phyloP scores from a whole-genome alignment of 2,888 invertebrate genomes.

The Lasiommata megera region DNA sequence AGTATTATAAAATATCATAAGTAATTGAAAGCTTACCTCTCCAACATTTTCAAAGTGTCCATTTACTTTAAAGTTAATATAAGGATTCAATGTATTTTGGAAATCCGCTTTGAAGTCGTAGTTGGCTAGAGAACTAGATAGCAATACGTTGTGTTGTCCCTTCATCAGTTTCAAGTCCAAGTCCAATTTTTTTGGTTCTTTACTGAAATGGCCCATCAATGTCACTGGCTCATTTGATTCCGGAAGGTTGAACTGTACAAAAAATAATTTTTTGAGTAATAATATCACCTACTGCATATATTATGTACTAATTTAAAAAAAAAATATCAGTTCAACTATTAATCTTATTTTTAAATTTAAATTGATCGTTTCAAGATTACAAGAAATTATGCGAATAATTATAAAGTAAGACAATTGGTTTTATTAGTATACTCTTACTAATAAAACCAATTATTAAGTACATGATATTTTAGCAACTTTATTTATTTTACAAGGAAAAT shows the following conservation, averaged over 20 bases:
- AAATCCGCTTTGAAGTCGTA: slow-evolving; percentile 73
- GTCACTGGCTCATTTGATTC: slow-evolving; percentile 57
- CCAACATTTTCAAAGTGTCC: slow-evolving; percentile 73
- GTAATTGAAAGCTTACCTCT: slow-evolving; percentile 49
- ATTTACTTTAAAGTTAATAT: slow-evolving; percentile 81
- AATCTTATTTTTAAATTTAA: too few relatives aligned
- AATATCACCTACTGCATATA: too few relatives aligned
- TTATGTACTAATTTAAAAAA: too few relatives aligned
- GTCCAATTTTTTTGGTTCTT: slow-evolving; percentile 56
- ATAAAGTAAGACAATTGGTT: too few relatives aligned
- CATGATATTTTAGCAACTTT: too few relatives aligned
- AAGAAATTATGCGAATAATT: too few relatives aligned
- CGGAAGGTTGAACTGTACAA: slow-evolving; percentile 47
- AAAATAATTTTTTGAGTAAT: neutral
- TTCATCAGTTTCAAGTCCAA: slow-evolving; percentile 75
- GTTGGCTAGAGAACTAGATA: slow-evolving; percentile 67
- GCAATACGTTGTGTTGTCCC: slow-evolving; percentile 73
- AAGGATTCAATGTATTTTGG: slow-evolving; percentile 82
- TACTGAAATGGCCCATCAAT: slow-evolving; percentile 76
- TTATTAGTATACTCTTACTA: too few relatives aligned
- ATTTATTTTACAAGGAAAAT: too few relatives aligned
- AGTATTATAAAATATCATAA: too few relatives aligned
- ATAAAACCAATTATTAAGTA: too few relatives aligned
- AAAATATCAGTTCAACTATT: too few relatives aligned
- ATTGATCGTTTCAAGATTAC: too few relatives aligned